Percentiles rank a stretch among this genome's conserved stretches.
Conservation (phyloP, 2,113 vertebrate genomes). For the Tyto alba region DNA sequence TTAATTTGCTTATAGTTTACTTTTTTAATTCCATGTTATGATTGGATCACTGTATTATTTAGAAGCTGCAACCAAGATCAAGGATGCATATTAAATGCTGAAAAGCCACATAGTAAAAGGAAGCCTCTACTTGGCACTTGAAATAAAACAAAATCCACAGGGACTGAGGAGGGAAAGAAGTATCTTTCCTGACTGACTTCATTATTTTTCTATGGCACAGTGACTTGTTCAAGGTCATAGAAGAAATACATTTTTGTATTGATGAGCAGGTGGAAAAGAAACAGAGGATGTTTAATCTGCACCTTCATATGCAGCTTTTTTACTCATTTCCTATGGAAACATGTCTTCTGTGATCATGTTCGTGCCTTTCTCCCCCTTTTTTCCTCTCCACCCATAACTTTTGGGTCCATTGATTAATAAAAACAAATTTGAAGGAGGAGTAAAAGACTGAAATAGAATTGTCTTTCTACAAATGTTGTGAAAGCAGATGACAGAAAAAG, state of each 20-base stretch:
- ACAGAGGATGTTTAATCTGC: neutral
- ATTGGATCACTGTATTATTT: neutral
- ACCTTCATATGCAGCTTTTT: neutral
- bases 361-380: neutral
- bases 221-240: neutral
- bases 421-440: neutral
- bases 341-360: neutral
- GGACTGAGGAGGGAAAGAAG: neutral
- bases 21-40: neutral
- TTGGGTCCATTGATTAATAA: neutral
- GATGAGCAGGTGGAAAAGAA: neutral
- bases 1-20: neutral
- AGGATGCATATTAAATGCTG: neutral
- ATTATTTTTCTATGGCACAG: neutral
- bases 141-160: slow-evolving; percentile 14
- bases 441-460: neutral
- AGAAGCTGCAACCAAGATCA: neutral
- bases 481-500: neutral
- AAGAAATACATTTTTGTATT: neutral
- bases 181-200: neutral
- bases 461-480: neutral
- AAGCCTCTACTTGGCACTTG: neutral
- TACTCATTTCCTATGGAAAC: neutral
- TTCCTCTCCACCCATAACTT: neutral
- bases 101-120: neutral